Evolutionary conservation across 2,797 vertebrate species (phyloP), one percentile per base, ranked within the genome.

Genomic region (Acridotheres tristis): DNA sequence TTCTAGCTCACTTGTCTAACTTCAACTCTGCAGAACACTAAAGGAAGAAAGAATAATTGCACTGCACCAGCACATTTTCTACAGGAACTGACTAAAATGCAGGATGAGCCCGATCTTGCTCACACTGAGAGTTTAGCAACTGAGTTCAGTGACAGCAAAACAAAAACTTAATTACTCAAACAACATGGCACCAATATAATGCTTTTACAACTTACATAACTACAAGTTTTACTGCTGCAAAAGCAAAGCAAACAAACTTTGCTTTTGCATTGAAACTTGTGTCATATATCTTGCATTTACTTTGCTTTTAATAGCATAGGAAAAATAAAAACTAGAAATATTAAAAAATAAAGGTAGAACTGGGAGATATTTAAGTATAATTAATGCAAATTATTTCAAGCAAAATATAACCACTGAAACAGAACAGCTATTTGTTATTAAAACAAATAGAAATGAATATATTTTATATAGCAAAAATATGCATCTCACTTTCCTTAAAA

Each of bases 1-100:
- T 84, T 95, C 95, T 65, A 80, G 90, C 55, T 71, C 75, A 40
- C 94, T 95, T 59, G 76, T 87, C 87, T 94, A 78, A 94, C 80
- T 61, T 91, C 76, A 84, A 82, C 51, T 93, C 88, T 88, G 71
- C 74, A 93, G 92, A 90, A 94, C 65, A 81, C 83, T 86, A 72
- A 76, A 93, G 81, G 88, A 88, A 91, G 67, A 93, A 73, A 88
- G 80, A 93, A 84, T 86, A 89, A 58, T 80, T 93, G 86, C 82
- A 80, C 73, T 84, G 63, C 58, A 88, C 86, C 29, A 50, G 58
- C 34, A 57, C 19, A 3, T 78, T 85, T 91, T 89, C 76, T 89
- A 74, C 55, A 84, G 69, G 48, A 82, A 74, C 66, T 34, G 54
- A 25, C 42, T 59, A 76, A 95, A 96, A 82, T 43, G 21, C 71